Conservation (phyloP, 2,797 vertebrate species). For the Pelodytes ibericus region DNA sequence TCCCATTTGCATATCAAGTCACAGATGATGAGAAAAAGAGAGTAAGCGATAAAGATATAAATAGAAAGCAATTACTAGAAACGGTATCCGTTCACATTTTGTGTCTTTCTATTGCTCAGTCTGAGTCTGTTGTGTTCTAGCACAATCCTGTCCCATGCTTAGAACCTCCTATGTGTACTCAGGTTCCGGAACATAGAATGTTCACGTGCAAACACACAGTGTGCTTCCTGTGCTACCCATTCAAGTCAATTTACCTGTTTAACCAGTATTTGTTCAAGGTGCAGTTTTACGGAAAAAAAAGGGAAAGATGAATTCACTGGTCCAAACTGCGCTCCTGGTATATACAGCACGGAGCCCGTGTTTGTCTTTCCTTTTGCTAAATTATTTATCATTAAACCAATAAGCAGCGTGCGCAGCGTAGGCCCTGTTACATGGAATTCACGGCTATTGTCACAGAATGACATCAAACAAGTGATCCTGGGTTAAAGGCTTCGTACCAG, state of each 20-base stretch:
- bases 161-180: conserved; percentile 45
- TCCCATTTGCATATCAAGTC: no score
- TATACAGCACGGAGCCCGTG: conserved; percentile 10
- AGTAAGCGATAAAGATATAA: no score
- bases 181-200: conserved; percentile 39
- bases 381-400: neutral
- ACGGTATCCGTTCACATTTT: no score
- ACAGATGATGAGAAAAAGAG: no score
- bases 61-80: no score
- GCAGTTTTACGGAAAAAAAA: conserved; percentile 6
- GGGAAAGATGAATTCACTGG: neutral
- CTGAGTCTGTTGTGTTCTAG: no score
- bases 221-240: conserved; percentile 3
- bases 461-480: neutral
- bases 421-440: neutral
- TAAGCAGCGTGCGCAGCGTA: neutral
- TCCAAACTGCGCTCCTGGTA: conserved; percentile 11
- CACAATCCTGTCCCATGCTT: no score
- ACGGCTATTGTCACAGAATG: neutral
- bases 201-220: conserved; percentile 31
- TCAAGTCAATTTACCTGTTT: neutral
- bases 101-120: no score
- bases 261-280: conserved; percentile 24
- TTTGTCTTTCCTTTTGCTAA: conserved; percentile 9
- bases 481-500: neutral